phyloP scores from a whole-genome alignment of 2,113 vertebrate genomes.

The Martes martes region DNA sequence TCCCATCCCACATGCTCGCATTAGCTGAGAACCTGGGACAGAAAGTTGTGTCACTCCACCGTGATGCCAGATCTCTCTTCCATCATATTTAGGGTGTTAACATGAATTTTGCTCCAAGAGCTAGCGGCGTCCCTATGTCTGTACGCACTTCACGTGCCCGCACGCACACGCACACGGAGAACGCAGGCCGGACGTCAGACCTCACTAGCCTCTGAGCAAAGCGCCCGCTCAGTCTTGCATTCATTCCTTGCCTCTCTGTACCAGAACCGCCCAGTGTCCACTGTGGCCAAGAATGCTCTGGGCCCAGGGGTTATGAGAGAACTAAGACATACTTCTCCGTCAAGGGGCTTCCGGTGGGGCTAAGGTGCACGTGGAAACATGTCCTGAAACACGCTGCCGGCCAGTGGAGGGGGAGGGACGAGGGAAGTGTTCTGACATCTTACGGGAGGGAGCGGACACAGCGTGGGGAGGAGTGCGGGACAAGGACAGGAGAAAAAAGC shows the following conservation, averaged over 20 bases:
- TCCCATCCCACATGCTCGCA: neutral
- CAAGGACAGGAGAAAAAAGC: too few relatives aligned
- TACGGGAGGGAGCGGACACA: neutral
- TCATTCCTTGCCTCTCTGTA: neutral
- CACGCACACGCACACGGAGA: rapidly evolving
- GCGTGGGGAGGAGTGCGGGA: rapidly evolving
- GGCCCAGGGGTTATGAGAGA: neutral
- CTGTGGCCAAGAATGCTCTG: neutral
- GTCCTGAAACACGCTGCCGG: neutral
- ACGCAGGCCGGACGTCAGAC: neutral
- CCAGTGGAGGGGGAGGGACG: neutral
- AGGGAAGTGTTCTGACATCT: too few relatives aligned
- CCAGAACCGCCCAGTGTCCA: neutral
- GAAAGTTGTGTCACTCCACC: neutral
- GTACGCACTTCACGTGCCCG: rapidly evolving
- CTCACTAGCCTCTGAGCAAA: neutral
- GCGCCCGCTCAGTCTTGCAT: too few relatives aligned
- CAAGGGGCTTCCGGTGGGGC: too few relatives aligned
- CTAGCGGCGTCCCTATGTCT: rapidly evolving
- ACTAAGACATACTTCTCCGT: neutral
- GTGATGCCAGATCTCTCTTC: neutral
- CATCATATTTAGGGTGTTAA: neutral
- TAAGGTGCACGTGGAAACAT: neutral
- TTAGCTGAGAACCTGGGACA: neutral
- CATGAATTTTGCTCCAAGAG: neutral